Evolutionary conservation across 1,140 invertebrate genomes (phyloP), one percentile per base, ranked within the genome.

Genomic region (Drosophila tsacasi): DNA sequence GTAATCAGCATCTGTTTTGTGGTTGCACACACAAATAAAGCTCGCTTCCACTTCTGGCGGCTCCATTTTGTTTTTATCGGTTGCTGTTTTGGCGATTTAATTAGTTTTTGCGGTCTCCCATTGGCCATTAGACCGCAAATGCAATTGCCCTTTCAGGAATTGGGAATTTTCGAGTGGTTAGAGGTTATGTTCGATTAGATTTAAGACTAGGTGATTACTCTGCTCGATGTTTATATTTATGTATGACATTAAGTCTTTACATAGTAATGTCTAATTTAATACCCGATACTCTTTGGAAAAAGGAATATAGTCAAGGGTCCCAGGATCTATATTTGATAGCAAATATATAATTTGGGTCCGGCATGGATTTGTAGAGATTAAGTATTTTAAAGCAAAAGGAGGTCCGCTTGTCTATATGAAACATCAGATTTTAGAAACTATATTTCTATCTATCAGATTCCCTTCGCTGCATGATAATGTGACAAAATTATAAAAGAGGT

Each of bases 1-100:
- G 68, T 76, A 69, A 85, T 76, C 54, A 66, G 84, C 77, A 83
- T 81, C 73, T 77, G 79, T 66, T 87, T 72, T 89, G 80, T 47
- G 81, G 80, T 81, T 63, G 63, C 73, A 64, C 47, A 54, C 52
- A 58, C 47, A 49, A 30, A 21, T 25, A 80, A 71, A 77, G 72
- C 84, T 68, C 84, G 87, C 89, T 89, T 89, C 83, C 83, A 67
- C 40, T 89, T 59, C 60, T 40, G 55, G 17, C 15, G 64, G 60
- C 30, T 49, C 83, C 72, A 87, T 87, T 83, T 84, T 85, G 67
- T 52, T 40, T 68, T 84, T 80, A 54, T 50, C 44, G n/a, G 13
- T 55, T 27, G 47, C 50, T 44, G 61, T 63, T 75, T 73, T 75
- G 46, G 23, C 47, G 50, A 52, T 23, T 62, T 84, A 84, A 84